Evolutionary conservation across 2,113 vertebrate species (phyloP), one percentile per base, ranked within the genome.

Genomic region (Scytalopus superciliaris): DNA sequence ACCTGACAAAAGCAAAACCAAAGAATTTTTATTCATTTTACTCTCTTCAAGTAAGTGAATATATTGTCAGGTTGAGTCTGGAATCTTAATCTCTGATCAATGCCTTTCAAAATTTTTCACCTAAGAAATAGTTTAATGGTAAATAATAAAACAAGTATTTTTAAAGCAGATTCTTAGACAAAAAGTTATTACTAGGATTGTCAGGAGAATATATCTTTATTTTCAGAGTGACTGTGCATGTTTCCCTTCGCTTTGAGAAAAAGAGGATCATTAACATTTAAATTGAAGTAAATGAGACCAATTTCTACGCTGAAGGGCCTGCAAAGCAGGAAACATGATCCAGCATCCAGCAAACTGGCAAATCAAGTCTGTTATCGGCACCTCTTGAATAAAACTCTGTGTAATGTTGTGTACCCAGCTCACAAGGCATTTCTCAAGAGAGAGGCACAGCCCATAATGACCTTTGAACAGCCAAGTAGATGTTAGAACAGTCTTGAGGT

Each of bases 221-320:
- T 95, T 97, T 84, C 90, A 69, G 62, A 94, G 22, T 12, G 50
- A 63, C 40, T 79, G 81, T 74, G 70, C 74, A 31, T 66, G 74
- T 74, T 95, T 88, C 74, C 56, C 67, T 68, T 80, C 77, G 55
- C 90, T 92, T 90, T 5, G 2, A 79, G 89, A 81, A 96, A 80
- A 75, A 76, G 22, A 45, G 27, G 35, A 84, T 85, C 87, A 89
- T 96, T 96, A 97, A 96, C 94, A 96, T 96, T 95, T 94, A 96
- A 96, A 96, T 94, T 88, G 80, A 94, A 96, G 84, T 67, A 95
- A 96, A 97, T 95, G 86, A 94, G 84, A 92, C 75, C 82, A 66
- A 89, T 94, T 97, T 89, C 72, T 85, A 56, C 52, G 45, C 25
- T 37, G 74, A 92, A 88, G 12, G 19, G 79, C 52, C 73, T 78